A percentile compares a stretch with the other conserved stretches of the same genome.
These are phyloP conservation scores for Atta colombica DNA, from an alignment of 1,140 invertebrate genomes.

Conservation along the genomic window DNA sequence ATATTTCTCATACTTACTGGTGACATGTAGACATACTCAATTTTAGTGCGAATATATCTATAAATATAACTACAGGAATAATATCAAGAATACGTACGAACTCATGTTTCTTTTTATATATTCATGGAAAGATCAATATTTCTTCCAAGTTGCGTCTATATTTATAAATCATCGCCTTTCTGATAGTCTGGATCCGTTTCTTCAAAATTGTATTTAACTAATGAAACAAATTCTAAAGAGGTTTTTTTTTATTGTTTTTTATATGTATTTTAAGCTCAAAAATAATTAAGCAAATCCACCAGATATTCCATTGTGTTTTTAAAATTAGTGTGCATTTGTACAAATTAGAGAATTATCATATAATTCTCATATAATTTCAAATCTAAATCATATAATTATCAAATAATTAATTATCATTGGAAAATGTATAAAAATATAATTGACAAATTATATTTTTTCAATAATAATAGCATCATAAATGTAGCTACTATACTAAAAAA, in stretches of 20 bases:
- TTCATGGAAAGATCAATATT: constrained; percentile 56
- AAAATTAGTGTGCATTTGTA: background rate
- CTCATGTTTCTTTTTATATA: constrained; percentile 43
- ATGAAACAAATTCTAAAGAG: constrained; percentile 1
- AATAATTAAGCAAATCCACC: background rate
- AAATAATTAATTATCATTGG: background rate
- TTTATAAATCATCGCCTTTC: constrained; percentile 48
- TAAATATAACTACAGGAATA: constrained; percentile 38
- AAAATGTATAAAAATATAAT: background rate
- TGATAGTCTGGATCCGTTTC: background rate
- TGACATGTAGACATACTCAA: constrained; percentile 54
- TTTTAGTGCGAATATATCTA: constrained; percentile 58
- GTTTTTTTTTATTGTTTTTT: background rate
- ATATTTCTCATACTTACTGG: constrained; percentile 50
- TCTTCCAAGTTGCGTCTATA: constrained; percentile 51
- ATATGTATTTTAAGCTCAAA: background rate
- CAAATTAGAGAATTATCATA: constrained; percentile 3
- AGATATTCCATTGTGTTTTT: background rate
- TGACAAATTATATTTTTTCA: background rate
- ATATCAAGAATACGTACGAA: constrained; percentile 40
- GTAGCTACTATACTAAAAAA: background rate
- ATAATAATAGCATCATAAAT: background rate
- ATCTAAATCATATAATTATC: too few species aligned
- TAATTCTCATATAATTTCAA: too few species aligned
- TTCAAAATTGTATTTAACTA: constrained; percentile 17